These are phyloP conservation scores for Barypeithes pellucidus DNA, from an alignment of 2,888 invertebrate genomes.

Conservation along the genomic window DNA sequence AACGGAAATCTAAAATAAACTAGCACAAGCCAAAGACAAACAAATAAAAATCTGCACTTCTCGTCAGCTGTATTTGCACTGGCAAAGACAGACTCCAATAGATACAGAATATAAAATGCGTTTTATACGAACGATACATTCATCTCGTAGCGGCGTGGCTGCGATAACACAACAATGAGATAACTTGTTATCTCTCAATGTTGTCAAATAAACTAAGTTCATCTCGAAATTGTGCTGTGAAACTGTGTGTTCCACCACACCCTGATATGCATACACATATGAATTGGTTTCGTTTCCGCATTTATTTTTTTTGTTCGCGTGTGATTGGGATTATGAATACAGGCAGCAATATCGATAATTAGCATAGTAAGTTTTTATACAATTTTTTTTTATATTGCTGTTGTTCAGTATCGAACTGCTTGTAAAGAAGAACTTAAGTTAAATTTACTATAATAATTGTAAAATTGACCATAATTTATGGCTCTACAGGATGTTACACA, in stretches of 20 bases:
- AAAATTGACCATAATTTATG: no score
- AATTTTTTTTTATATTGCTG: background rate
- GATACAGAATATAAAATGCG: slow-evolving; percentile 18
- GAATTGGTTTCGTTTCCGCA: slow-evolving; percentile 1
- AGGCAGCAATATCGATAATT: background rate
- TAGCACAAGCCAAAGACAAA: background rate
- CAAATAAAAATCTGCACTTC: background rate
- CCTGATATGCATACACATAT: slow-evolving; percentile 31
- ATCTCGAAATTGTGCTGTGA: slow-evolving; percentile 44
- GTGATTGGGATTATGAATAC: background rate
- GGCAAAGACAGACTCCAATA: slow-evolving; percentile 18
- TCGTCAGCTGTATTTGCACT: slow-evolving; percentile 20
- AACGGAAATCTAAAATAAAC: background rate
- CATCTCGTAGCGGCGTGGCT: slow-evolving; percentile 48
- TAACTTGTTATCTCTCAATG: slow-evolving; percentile 47
- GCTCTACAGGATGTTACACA: no score
- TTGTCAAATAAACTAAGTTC: slow-evolving; percentile 50
- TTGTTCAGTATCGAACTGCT: no score
- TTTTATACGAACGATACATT: slow-evolving; percentile 41
- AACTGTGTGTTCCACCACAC: slow-evolving; percentile 48
- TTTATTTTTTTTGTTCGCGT: slow-evolving; percentile 1
- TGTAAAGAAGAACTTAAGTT: no score
- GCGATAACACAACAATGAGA: slow-evolving; percentile 46
- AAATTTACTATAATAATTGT: no score
- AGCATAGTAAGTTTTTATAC: background rate